Percentiles rank a stretch among this genome's conserved stretches.
Evolutionary conservation across 2,113 vertebrate genomes (phyloP).

Genomic region (Sakesphorus luctuosus): DNA sequence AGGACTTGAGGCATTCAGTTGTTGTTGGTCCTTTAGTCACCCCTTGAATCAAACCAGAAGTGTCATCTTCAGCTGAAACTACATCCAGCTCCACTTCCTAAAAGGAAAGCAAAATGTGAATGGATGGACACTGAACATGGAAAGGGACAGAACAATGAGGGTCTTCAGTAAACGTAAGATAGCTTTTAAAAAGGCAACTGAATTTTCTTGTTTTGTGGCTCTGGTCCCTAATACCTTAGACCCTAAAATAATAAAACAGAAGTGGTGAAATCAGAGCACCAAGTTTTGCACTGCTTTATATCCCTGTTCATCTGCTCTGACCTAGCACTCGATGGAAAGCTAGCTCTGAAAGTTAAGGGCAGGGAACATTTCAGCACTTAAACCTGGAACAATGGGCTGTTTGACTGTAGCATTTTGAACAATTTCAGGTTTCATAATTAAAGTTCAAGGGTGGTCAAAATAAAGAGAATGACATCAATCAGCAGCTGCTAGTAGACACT

Average conservation of each 20-base stretch:
- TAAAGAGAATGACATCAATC: conserved; percentile 3
- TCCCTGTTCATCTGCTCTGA: background rate
- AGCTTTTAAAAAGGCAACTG: background rate
- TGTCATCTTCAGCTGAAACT: background rate
- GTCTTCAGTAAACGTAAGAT: background rate
- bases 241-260: background rate
- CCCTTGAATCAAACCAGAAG: background rate
- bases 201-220: background rate
- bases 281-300: background rate
- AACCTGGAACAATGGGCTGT: background rate
- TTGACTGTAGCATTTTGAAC: background rate
- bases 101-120: background rate
- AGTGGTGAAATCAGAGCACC: background rate
- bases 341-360: background rate
- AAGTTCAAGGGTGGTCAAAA: conserved; percentile 26
- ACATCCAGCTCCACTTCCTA: background rate
- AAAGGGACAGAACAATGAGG: background rate
- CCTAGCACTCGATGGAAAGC: background rate
- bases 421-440: conserved; percentile 27
- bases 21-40: background rate
- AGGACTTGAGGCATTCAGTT: background rate
- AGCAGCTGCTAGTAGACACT: background rate
- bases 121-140: rapidly evolving
- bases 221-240: background rate
- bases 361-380: background rate